A percentile compares a stretch with the other conserved stretches of the same genome.
phyloP scores from a whole-genome alignment of 2,797 vertebrate genomes.

The Gallinago solitaria region DNA sequence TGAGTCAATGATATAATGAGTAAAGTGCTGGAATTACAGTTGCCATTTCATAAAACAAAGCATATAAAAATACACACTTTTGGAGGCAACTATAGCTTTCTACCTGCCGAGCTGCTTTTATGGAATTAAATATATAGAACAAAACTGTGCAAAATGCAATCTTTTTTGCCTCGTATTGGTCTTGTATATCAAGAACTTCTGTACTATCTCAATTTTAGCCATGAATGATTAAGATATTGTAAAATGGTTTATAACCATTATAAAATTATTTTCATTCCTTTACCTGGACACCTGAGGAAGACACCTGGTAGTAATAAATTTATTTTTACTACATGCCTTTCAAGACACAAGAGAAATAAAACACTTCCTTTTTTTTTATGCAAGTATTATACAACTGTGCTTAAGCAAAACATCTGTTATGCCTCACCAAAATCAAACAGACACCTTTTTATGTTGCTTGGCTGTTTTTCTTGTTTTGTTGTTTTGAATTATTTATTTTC shows the following conservation, averaged over 20 bases:
- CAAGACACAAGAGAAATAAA: constrained; percentile 15
- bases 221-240: constrained; percentile 24
- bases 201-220: not conserved
- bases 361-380: not conserved
- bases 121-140: not conserved
- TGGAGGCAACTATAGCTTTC: constrained; percentile 32
- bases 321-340: constrained; percentile 24
- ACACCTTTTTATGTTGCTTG: not conserved
- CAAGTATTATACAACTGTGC: not conserved
- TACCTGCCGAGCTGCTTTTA: constrained; percentile 13
- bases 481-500: constrained; percentile 18
- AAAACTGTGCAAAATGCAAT: not conserved
- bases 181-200: not conserved
- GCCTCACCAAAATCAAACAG: not conserved
- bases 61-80: not conserved
- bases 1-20: not conserved
- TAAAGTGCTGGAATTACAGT: not conserved
- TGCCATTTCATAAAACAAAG: not conserved
- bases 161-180: not conserved
- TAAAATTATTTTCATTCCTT: constrained; percentile 71
- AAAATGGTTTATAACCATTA: constrained; percentile 54
- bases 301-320: constrained; percentile 42
- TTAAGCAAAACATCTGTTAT: constrained; percentile 15
- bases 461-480: not conserved
- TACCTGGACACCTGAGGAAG: constrained; percentile 19